Conservation (phyloP, 2,888 invertebrate genomes). For the Sarcophaga rosellei region DNA sequence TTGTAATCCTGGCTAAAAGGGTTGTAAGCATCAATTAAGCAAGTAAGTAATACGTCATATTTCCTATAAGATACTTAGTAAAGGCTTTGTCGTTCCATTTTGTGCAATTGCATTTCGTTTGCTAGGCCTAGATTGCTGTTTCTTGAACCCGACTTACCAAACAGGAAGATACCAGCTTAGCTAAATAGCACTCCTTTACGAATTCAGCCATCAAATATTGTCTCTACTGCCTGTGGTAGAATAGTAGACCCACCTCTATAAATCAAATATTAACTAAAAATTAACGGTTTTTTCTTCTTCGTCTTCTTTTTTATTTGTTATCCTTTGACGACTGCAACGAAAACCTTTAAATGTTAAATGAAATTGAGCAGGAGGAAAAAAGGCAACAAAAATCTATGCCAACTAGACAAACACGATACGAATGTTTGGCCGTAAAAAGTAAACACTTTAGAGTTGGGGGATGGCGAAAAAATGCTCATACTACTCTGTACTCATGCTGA, state of each 20-base stretch:
- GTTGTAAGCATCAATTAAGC: no score
- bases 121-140: no score
- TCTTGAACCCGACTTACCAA: no score
- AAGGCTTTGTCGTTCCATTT: no score
- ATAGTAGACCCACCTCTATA: background rate
- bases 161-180: no score
- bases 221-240: no score
- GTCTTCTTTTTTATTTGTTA: background rate
- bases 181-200: no score
- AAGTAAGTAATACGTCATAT: no score
- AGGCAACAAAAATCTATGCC: constrained; percentile 30
- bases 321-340: constrained; percentile 31
- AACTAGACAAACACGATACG: constrained; percentile 54
- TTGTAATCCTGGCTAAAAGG: no score
- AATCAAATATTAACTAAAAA: constrained; percentile 41
- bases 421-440: constrained; percentile 44
- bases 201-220: no score
- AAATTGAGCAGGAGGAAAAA: background rate
- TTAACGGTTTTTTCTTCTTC: background rate
- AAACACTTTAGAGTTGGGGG: background rate
- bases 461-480: background rate
- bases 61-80: no score
- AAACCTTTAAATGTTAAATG: constrained; percentile 50
- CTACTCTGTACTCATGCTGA: constrained; percentile 12
- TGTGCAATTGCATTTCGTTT: no score